These are phyloP conservation scores for Pristionchus arcanus DNA, from an alignment of 2,888 invertebrate species.

Conservation along the genomic window DNA sequence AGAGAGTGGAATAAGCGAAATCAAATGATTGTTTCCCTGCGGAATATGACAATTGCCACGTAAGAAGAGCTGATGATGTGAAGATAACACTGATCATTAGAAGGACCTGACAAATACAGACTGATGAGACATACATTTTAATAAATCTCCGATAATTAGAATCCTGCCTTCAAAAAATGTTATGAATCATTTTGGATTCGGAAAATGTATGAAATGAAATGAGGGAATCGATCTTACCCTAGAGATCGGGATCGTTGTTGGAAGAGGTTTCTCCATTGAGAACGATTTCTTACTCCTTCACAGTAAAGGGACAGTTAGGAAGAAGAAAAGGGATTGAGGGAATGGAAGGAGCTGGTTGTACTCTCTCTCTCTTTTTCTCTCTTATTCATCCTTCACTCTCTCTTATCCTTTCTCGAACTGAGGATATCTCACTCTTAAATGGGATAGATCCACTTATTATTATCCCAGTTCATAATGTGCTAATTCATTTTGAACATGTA, in stretches of 20 bases:
- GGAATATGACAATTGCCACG: slow-evolving; percentile 17
- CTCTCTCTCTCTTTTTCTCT: neutral
- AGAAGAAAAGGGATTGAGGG: slow-evolving; percentile 5
- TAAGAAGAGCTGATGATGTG: slow-evolving; percentile 24
- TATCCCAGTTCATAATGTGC: neutral
- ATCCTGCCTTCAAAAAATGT: neutral
- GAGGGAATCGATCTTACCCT: neutral
- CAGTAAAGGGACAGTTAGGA: slow-evolving; percentile 4
- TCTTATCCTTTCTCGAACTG: neutral
- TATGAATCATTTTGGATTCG: neutral
- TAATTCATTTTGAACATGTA: neutral
- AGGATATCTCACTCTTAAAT: neutral
- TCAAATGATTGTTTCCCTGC: neutral
- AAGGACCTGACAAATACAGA: neutral
- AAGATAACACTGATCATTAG: slow-evolving; percentile 18
- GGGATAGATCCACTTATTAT: neutral
- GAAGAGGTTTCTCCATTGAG: slow-evolving; percentile 32
- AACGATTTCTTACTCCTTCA: neutral
- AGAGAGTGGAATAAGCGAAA: neutral
- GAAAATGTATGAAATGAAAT: neutral
- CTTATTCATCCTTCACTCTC: slow-evolving; percentile 25
- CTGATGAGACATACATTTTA: neutral
- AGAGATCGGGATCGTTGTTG: neutral
- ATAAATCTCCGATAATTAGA: neutral
- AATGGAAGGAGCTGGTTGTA: slow-evolving; percentile 26